A percentile compares a stretch with the other conserved stretches of the same genome.
Conservation (phyloP, 2,888 invertebrate genomes). For the Podotricha telesiphe region DNA sequence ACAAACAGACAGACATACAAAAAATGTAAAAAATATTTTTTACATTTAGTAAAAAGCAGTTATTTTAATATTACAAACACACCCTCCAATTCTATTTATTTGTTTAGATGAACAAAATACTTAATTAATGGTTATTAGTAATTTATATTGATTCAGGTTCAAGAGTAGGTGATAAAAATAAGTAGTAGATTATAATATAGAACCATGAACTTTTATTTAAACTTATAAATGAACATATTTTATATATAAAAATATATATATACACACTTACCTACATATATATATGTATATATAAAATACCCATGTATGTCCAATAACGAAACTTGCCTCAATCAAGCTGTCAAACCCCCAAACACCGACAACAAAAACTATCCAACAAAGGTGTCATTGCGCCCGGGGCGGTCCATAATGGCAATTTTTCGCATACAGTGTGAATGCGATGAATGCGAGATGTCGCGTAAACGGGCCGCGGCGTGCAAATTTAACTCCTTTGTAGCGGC, state of each 20-base stretch:
- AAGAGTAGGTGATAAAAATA: too few relatives aligned
- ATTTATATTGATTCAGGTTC: too few relatives aligned
- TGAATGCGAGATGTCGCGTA: constrained; percentile 79
- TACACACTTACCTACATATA: neutral
- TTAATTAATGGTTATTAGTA: too few relatives aligned
- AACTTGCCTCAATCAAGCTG: constrained; percentile 24
- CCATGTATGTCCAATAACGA: neutral
- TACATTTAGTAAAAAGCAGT: too few relatives aligned
- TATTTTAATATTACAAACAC: too few relatives aligned
- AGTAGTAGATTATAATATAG: too few relatives aligned
- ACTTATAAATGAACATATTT: too few relatives aligned
- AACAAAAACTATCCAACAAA: constrained; percentile 40
- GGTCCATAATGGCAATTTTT: constrained; percentile 78
- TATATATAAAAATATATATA: neutral
- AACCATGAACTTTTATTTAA: too few relatives aligned
- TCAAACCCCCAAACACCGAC: constrained; percentile 36
- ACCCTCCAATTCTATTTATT: too few relatives aligned
- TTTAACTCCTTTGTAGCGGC: constrained; percentile 79
- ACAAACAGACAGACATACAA: too few relatives aligned
- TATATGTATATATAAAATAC: neutral
- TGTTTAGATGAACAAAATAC: too few relatives aligned
- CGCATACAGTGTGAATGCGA: constrained; percentile 71
- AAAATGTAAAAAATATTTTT: too few relatives aligned
- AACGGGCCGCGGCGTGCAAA: constrained; percentile 81
- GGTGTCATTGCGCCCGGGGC: constrained; percentile 65